Conservation (phyloP, 2,888 invertebrate species). For the Quadroppia sp. region DNA sequence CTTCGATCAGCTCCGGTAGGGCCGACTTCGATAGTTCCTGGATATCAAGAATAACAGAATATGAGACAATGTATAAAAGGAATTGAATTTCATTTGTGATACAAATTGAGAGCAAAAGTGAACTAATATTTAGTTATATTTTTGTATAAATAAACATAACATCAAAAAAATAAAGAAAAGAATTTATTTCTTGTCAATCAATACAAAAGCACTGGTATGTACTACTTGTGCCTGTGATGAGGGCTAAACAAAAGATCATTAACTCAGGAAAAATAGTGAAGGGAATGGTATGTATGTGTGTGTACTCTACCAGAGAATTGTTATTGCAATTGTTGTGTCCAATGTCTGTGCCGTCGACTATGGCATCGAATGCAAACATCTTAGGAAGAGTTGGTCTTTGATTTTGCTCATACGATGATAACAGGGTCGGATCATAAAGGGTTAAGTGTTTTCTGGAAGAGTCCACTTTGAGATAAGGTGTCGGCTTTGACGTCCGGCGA, state of each 20-base stretch:
- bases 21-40: conserved; percentile 24
- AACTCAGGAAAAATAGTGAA: neutral
- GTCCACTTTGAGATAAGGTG: conserved; percentile 30
- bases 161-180: neutral
- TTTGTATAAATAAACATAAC: conserved; percentile 6
- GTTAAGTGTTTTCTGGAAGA: conserved; percentile 30
- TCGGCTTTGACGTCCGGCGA: neutral
- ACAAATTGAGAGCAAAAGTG: neutral
- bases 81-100: too few species aligned
- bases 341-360: conserved; percentile 1
- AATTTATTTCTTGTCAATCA: conserved; percentile 17
- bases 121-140: conserved; percentile 9
- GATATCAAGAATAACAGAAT: neutral
- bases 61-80: too few species aligned
- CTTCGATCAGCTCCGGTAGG: conserved; percentile 27
- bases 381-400: conserved; percentile 27
- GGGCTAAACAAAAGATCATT: conserved; percentile 16
- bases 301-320: conserved; percentile 5
- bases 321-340: neutral
- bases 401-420: conserved; percentile 29
- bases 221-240: neutral
- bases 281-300: neutral
- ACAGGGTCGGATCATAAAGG: conserved; percentile 29
- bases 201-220: neutral
- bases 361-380: conserved; percentile 22